These are phyloP conservation scores for Nycticorax nycticorax DNA, from an alignment of 2,113 vertebrate species.

Conservation along the genomic window DNA sequence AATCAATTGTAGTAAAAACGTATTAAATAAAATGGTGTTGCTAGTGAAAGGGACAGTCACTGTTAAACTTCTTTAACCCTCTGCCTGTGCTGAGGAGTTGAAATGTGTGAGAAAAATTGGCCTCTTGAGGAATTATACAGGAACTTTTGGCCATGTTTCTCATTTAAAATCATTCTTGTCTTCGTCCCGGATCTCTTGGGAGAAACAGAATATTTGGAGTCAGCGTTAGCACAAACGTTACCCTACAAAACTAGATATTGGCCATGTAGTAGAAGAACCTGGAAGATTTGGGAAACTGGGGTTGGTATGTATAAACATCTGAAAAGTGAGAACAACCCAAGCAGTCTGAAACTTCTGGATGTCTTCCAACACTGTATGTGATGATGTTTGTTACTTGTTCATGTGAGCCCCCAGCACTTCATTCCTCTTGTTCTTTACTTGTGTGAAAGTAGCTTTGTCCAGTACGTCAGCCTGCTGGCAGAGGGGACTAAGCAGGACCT, in stretches of 20 bases:
- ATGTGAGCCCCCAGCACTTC: not conserved
- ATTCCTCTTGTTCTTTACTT: not conserved
- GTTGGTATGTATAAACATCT: not conserved
- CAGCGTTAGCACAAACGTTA: not conserved
- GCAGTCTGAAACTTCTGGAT: not conserved
- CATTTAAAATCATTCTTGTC: not conserved
- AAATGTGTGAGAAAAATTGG: not conserved
- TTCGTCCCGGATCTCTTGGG: not conserved
- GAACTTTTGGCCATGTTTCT: not conserved
- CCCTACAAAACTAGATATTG: not conserved
- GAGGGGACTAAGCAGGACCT: not conserved
- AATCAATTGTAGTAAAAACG: not conserved
- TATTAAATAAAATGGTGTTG: not conserved
- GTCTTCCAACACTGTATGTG: not conserved
- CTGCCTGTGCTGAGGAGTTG: not conserved
- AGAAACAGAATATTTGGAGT: not conserved
- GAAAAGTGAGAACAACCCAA: not conserved
- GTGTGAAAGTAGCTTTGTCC: not conserved
- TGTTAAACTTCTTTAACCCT: not conserved
- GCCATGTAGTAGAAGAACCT: not conserved
- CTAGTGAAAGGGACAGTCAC: not conserved
- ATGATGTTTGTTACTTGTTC: not conserved
- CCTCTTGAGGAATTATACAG: not conserved
- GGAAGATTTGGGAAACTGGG: not conserved
- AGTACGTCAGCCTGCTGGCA: not conserved